These are phyloP conservation scores for Heteropelma amictum DNA, from an alignment of 2,888 invertebrate genomes.

Conservation along the genomic window DNA sequence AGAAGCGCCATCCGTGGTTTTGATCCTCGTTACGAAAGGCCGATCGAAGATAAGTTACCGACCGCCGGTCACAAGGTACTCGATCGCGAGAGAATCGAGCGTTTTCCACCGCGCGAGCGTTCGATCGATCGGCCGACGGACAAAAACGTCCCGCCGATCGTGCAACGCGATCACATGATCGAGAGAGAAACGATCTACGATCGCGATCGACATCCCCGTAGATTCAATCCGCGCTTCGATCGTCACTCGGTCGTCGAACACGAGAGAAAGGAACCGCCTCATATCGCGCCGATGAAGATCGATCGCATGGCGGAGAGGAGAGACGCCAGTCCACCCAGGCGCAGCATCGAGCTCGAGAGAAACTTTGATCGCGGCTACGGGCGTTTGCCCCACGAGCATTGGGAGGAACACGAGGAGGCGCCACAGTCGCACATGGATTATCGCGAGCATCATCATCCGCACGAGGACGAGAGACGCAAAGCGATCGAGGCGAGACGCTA, in stretches of 20 bases:
- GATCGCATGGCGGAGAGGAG: conserved; percentile 69
- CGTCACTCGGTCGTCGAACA: conserved; percentile 65
- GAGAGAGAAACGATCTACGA: conserved; percentile 66
- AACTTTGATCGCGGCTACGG: conserved; percentile 69
- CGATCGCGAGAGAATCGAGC: conserved; percentile 79
- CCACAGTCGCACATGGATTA: conserved; percentile 67
- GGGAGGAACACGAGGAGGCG: conserved; percentile 73
- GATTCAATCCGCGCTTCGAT: conserved; percentile 60
- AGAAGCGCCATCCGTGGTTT: conserved; percentile 63
- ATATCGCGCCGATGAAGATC: conserved; percentile 65
- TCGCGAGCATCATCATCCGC: conserved; percentile 63
- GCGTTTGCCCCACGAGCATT: conserved; percentile 70
- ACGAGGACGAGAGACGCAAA: conserved; percentile 72
- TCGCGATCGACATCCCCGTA: conserved; percentile 54
- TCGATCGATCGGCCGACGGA: conserved; percentile 79
- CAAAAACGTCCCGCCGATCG: conserved; percentile 70
- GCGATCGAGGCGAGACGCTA: conserved; percentile 70
- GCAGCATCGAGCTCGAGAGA: conserved; percentile 70
- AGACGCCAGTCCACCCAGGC: conserved; percentile 67
- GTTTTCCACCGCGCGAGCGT: conserved; percentile 79
- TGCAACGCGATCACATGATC: conserved; percentile 67
- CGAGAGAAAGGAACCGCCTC: conserved; percentile 66
- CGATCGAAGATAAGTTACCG: conserved; percentile 68
- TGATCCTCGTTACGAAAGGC: conserved; percentile 69
- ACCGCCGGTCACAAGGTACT: conserved; percentile 65